Evolutionary conservation across 2,797 vertebrate species (phyloP), one percentile per base, ranked within the genome.

Genomic region (Sebastes nivosus): DNA sequence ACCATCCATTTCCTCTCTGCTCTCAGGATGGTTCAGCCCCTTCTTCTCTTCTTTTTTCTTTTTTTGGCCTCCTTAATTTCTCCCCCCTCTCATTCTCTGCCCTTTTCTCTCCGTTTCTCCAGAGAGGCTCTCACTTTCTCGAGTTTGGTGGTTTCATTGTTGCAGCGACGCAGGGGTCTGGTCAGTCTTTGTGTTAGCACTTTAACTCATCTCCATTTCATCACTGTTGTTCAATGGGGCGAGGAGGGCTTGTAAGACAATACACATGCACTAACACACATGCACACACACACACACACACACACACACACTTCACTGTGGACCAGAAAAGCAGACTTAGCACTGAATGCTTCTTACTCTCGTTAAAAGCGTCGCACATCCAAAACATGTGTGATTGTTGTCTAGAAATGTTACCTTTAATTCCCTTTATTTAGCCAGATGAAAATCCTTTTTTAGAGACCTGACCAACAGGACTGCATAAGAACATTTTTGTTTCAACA

Each of bases 191-290:
- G 93, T 95, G 86, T 80, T 72, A 57, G 68, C 88, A 93, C 92
- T 95, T 94, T 92, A 94, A 92, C 94, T 95, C 94, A 93, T 93
- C 92, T 93, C 87, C 89, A 93, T 92, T 93, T 93, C 91, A 91
- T 94, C 92, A 90, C 84, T 85, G 87, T 84, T 87, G 85, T 83
- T 94, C 92, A 94, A 91, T 92, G 86, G 75, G 82, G 71, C 75
- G 71, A 86, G 82, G 77, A 81, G 78, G 83, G 85, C 34, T 36
- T 2, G 55, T 80, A 88, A 89, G 83, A 92, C 90, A 92, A 85
- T 82, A 36, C 46, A 42, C 59, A 4, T 38, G 10, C 58, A 55
- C 70, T 63, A 75, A 24, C 24, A 24, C 24, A 55, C 70, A 64
- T 67, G 75, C 46, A 65, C 79, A 59, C 75, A 70, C 18, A 20